A percentile compares a stretch with the other conserved stretches of the same genome.
Evolutionary conservation across 2,888 invertebrate species (phyloP).

Genomic region (Cepaea hortensis): DNA sequence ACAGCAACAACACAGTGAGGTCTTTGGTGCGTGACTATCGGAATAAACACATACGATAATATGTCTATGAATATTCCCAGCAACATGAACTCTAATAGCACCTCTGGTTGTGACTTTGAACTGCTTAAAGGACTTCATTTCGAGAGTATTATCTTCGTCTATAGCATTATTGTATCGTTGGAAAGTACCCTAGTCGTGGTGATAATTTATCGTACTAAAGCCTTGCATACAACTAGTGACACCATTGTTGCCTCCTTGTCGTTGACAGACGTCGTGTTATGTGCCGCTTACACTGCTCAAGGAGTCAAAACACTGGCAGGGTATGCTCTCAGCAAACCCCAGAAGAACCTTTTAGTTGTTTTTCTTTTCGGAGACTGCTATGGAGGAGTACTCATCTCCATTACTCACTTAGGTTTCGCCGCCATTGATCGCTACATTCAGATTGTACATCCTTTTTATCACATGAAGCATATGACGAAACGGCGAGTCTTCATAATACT

Average conservation of each 20-base stretch:
- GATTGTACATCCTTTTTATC: slow-evolving; percentile 12
- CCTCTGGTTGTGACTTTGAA: neutral
- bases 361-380: neutral
- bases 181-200: neutral
- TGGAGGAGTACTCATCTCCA: neutral
- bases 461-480: slow-evolving; percentile 4
- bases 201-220: neutral
- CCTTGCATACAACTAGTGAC: slow-evolving; percentile 13
- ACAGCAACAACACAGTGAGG: no score
- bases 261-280: neutral
- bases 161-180: neutral
- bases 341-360: neutral
- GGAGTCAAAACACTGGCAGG: neutral
- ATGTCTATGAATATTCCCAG: neutral
- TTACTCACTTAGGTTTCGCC: neutral
- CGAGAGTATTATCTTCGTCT: neutral
- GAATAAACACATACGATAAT: neutral
- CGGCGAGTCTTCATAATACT: neutral
- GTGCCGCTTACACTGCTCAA: neutral
- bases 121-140: no score
- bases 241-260: neutral
- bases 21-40: no score
- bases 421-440: neutral
- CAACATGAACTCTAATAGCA: neutral
- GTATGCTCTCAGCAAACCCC: neutral